Evolutionary conservation across 2,113 vertebrate genomes (phyloP), one percentile per base, ranked within the genome.

Genomic region (Verasper variegatus): DNA sequence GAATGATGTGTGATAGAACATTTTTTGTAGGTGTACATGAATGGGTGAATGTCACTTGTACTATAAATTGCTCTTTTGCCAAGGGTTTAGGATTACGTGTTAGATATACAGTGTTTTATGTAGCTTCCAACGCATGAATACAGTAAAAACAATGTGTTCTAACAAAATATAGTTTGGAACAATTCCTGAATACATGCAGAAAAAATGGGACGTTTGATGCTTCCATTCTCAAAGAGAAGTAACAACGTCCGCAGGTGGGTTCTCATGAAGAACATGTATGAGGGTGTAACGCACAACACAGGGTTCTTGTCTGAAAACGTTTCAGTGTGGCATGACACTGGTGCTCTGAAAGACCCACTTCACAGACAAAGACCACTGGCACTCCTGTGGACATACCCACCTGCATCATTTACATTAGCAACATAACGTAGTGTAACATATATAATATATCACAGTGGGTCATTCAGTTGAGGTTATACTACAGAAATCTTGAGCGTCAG

Each of bases 341-440:
- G 49, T 0, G 27, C 61, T 74, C 60, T 54, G 61, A 80, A 13
- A 73, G 60, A 7, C 23, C 64, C 35, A 51, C 62, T 73, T 60
- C 77, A 76, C 14, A 79, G n/a, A 71, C 78, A 84, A 82, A 76
- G 81, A 57, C 64, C 67, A 59, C 42, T 11, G 23, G 51, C 31
- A 31, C 55, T 52, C 68, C 49, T 58, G 3, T 64, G 35, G 62
- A 49, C 74, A 68, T 37, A 74, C 56, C 80, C 74, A 81, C 75
- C 70, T 77, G 62, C 66, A 74, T 63, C 63, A 49, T 69, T 77
- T 72, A 71, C 72, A 80, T 58, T 7, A 70, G 24, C 27, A 18
- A 1, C 45, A 51, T 81, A 35, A 26, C 4, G 20, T 21, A 59
- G 56, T 68, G 20, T 13, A 42, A 42, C 7, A 31, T 1, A 42